phyloP scores from a whole-genome alignment of 64 coral and sea anemone species.

The Montipora foliosa region DNA sequence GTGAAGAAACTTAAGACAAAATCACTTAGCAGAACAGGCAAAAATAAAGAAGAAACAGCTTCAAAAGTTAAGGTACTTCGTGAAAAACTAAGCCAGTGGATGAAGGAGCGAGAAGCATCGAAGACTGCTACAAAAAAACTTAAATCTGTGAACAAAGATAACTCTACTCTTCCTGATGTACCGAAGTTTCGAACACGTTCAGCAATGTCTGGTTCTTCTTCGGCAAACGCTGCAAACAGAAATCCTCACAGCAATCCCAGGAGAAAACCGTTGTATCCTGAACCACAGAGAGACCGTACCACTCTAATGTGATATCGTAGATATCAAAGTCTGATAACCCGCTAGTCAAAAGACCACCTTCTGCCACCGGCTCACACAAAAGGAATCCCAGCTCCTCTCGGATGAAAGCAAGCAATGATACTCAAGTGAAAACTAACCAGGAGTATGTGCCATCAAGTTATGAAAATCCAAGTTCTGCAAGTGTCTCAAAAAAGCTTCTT shows the following conservation, averaged over 20 bases:
- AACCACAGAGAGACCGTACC: constrained; percentile 63
- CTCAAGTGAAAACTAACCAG: not conserved
- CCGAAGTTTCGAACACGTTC: constrained; percentile 17
- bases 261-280: constrained; percentile 84
- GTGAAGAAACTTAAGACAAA: not conserved
- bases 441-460: constrained; percentile 40
- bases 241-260: constrained; percentile 65
- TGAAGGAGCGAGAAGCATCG: constrained; percentile 85
- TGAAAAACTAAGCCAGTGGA: constrained; percentile 90
- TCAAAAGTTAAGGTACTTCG: constrained; percentile 88
- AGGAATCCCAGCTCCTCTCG: too few relatives aligned
- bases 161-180: constrained; percentile 37
- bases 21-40: constrained; percentile 30
- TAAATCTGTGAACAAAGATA: constrained; percentile 29
- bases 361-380: too few relatives aligned
- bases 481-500: not conserved
- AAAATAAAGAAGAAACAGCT: constrained; percentile 64
- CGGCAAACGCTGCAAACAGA: constrained; percentile 33
- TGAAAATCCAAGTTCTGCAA: constrained; percentile 22
- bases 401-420: too few relatives aligned
- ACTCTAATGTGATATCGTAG: constrained; percentile 82
- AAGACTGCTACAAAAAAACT: constrained; percentile 34
- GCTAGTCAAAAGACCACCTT: too few relatives aligned
- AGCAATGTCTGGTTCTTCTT: constrained; percentile 16
- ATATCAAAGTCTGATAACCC: constrained; percentile 26